phyloP scores from a whole-genome alignment of 2,888 invertebrate genomes.

The Tenthredo notha region DNA sequence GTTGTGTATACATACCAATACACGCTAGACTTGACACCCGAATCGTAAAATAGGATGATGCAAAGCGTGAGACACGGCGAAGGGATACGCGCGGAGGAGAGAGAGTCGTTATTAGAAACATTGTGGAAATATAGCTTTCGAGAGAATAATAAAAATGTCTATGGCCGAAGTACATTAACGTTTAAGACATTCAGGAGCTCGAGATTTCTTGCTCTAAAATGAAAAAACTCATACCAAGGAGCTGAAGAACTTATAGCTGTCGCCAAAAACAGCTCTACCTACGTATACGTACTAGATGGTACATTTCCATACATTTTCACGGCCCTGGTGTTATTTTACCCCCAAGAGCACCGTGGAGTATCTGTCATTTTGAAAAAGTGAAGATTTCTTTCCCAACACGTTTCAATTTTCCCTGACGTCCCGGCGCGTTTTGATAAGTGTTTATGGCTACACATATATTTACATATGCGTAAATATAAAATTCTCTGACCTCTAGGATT shows the following conservation, averaged over 20 bases:
- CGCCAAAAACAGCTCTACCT: background rate
- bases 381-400: constrained; percentile 31
- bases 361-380: constrained; percentile 36
- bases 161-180: constrained; percentile 19
- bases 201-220: background rate
- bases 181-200: background rate
- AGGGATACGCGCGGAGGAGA: background rate
- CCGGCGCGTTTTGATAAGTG: background rate
- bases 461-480: background rate
- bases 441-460: background rate
- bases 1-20: background rate
- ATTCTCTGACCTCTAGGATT: too few species aligned
- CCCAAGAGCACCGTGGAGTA: background rate
- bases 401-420: constrained; percentile 9
- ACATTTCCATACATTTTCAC: background rate
- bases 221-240: background rate
- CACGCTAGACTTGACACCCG: background rate
- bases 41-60: constrained; percentile 2
- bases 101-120: background rate
- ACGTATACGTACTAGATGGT: background rate
- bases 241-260: background rate
- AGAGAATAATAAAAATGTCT: constrained; percentile 30
- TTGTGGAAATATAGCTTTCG: constrained; percentile 4
- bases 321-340: background rate
- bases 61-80: background rate